Evolutionary conservation across 2,888 invertebrate genomes (phyloP), one percentile per base, ranked within the genome.

Genomic region (Pantelozetes paolii): DNA sequence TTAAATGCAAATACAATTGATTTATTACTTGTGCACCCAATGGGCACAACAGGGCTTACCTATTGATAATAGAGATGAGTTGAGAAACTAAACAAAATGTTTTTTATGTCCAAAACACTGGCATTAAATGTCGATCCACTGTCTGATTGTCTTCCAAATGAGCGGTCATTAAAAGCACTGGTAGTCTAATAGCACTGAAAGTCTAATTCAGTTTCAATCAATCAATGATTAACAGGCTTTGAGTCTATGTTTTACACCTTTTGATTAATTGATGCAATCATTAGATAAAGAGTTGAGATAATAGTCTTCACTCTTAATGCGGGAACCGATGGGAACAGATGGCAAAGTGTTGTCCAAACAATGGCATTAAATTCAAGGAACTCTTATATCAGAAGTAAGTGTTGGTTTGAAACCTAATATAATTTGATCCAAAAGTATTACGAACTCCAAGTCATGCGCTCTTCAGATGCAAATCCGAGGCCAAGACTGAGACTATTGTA

Each of bases 81-180:
- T 13, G 11, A 57, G 28, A 26, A 9, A 28, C 62, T 54, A 32
- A 32, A 32, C 3, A 30, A 28, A 59, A 45, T 15, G 8, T 45
- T 50, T 50, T 6, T 50, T 23, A 11, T 54, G 54, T 26, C 26
- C 54, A 54, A 54, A 54, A 11, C 54, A 54, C 26, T 26, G 54
- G 26, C 54, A 54, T 26, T 62, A 32, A 62, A 62, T 62, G 62
- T 62, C 62, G 57, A 57, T 57, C 28, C 57, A 18, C 20, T 57
- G 18, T 28, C 28, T 26, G 26, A 57, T 57, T 57, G 30, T 57
- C 57, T 28, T 28, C 28, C 28, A 1, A 57, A 57, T 57, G 57
- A 57, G 13, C 18, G 57, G 26, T 23, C 28, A 28, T 57, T 57
- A 54, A 5, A 57, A 28, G 57, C 23, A 48, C 48, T 48, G 48